Base-by-base conservation (phyloP, 2,113 vertebrate genomes). In the Indicator maculatus region DNA sequence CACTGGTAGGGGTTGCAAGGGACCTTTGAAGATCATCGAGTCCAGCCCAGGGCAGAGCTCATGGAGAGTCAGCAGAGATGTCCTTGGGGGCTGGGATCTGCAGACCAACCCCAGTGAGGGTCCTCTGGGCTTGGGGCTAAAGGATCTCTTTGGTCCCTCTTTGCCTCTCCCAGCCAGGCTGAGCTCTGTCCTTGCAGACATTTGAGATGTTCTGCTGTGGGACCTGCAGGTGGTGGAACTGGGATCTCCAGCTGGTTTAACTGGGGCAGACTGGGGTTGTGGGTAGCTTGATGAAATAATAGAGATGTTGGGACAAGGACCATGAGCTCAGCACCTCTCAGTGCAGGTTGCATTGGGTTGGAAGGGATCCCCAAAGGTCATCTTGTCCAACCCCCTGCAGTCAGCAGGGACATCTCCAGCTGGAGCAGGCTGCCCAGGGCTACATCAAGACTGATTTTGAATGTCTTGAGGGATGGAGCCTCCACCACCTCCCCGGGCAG, bases 211-310 rank as follows among this genome's bases (percentile, higher is more conserved):
- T 36, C 72, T 28, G 41, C 15, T 16, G 38, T 18, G 61, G 47
- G 71, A 26, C 36, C 9, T 31, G 33, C 10, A 10, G 0, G 1
- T 7, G 3, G 12, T 3, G 9, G 20, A 64, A 69, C 24, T 5
- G 16, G 4, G 56, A 38, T 55, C 86, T 78, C 16, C 59, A 65
- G 21, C 13, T 12, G 8, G 59, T 60, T 50, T 26, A 30, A 47
- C 20, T 4, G 56, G 64, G n/a, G 30, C 60, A 64, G 21, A 64
- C 5, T 1, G 2, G 1, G n/a, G 55, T 33, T 33, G 26, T 14
- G 76, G 52, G n/a, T 50, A 20, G 23, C 78, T 74, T 60, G 5
- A 30, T 27, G n/a, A 52, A 50, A 69, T 21, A 53, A 47, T 24
- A 72, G 33, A 21, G n/a, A 14, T n/a, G 71, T 47, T 21, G 26